Evolutionary conservation across 2,113 vertebrate genomes (phyloP).

Genomic region (Chlorocebus sabaeus): DNA sequence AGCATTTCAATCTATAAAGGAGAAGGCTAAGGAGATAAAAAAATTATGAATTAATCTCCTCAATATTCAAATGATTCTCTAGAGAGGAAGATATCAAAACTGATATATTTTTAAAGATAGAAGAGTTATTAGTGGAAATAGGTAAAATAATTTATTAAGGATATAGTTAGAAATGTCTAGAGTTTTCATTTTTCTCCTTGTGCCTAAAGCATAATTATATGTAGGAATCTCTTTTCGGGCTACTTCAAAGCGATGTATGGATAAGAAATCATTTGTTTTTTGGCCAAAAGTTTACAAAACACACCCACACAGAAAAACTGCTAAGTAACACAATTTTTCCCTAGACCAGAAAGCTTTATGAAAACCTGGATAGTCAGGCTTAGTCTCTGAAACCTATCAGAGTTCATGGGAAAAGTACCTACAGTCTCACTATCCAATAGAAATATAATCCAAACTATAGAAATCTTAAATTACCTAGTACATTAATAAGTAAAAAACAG

Average conservation of each 20-base stretch:
- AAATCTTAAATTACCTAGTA: not conserved
- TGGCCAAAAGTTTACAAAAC: not conserved
- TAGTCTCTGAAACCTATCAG: not conserved
- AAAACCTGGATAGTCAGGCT: slow-evolving; percentile 24
- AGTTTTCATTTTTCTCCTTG: not conserved
- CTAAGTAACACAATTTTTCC: not conserved
- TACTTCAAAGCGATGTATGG: not conserved
- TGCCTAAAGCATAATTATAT: not conserved
- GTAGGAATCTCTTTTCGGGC: not conserved
- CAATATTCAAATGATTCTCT: not conserved
- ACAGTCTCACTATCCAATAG: not conserved
- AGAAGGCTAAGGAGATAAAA: not conserved
- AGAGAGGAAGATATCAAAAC: not conserved
- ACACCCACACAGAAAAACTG: not conserved
- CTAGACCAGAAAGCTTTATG: not conserved
- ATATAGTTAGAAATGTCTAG: not conserved
- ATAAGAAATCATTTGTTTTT: not conserved
- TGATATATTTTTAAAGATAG: not conserved
- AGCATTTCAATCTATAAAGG: not conserved
- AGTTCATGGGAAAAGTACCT: not conserved
- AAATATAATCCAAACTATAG: not conserved
- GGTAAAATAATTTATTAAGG: slow-evolving; percentile 7
- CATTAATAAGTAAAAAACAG: not conserved
- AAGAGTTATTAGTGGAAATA: not conserved
- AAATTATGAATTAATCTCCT: not conserved